phyloP scores from a whole-genome alignment of 2,888 invertebrate species.

The Apomyelois bistriatella region DNA sequence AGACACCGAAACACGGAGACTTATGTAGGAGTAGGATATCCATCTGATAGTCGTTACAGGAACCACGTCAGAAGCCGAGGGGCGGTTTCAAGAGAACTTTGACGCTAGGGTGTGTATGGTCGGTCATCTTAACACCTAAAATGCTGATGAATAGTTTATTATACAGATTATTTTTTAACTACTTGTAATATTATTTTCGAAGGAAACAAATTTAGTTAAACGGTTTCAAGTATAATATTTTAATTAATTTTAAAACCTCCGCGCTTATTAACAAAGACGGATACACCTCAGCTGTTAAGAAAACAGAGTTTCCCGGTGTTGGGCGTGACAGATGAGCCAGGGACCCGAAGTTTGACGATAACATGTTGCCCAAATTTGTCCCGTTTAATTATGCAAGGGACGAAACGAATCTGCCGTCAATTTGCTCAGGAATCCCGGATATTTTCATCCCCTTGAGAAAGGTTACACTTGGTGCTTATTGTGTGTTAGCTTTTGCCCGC shows the following conservation, averaged over 20 bases:
- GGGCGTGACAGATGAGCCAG: not conserved
- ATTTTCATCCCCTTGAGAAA: not conserved
- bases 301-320: not conserved
- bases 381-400: constrained; percentile 6
- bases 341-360: not conserved
- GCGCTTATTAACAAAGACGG: not conserved
- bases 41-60: too few relatives aligned
- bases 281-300: not conserved
- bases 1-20: too few relatives aligned
- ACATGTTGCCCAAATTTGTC: constrained; percentile 3
- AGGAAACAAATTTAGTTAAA: too few relatives aligned
- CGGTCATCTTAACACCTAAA: too few relatives aligned
- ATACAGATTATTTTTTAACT: too few relatives aligned
- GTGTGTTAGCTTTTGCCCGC: not conserved
- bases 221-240: too few relatives aligned
- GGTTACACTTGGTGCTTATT: not conserved
- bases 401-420: not conserved
- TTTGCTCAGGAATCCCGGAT: not conserved
- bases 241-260: not conserved
- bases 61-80: too few relatives aligned
- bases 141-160: too few relatives aligned
- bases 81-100: too few relatives aligned
- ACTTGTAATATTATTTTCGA: too few relatives aligned
- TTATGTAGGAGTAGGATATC: too few relatives aligned
- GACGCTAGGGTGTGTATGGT: too few relatives aligned